Base-by-base conservation (phyloP, 2,888 invertebrate genomes). In the Candidula unifasciata region DNA sequence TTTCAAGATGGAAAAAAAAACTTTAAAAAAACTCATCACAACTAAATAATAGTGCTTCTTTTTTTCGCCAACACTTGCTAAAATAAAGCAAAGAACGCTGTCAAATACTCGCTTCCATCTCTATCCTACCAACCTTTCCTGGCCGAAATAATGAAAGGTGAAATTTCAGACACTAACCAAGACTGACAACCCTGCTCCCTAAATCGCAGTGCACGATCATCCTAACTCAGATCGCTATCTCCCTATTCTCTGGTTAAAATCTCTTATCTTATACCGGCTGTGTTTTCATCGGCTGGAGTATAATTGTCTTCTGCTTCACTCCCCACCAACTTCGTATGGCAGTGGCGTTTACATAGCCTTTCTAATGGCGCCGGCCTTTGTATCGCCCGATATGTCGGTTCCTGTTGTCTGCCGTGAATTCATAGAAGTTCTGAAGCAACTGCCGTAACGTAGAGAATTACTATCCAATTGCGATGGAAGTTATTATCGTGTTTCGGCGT, bases 181-280 rank as follows among this genome's bases (percentile, higher is more conserved):
- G 21, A 74, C 30, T 74, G 73, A 73, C 44, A n/a, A 10, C 73
- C 71, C 5, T 6, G 24, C 24, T 10, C 24, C 35, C 35, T 74
- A 52, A 44, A 27, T 74, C 73, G 21, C 71, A 2, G 24, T 37
- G 10, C 6, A 13, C 44, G 10, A 44, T 3, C 44, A 10, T 44
- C 16, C 10, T 60, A 44, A 44, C 73, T 10, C 27, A 30, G 74
- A 74, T 74, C 27, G 54, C 74, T 74, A 74, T 74, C 74, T 52
- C 10, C 52, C 6, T n/a, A n/a, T 54, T 30, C 74, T 54, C 52
- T 24, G 54, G 74, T 54, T 74, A n/a, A 74, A 57, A 54, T 54
- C 54, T 74, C 74, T 74, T 74, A 54, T 74, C 52, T 74, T 21
- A 5, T 21, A 52, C 54, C 16, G 3, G 74, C 74, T 27, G 54